phyloP scores from a whole-genome alignment of 2,888 invertebrate genomes.

The Chamaedrilus cognettii region DNA sequence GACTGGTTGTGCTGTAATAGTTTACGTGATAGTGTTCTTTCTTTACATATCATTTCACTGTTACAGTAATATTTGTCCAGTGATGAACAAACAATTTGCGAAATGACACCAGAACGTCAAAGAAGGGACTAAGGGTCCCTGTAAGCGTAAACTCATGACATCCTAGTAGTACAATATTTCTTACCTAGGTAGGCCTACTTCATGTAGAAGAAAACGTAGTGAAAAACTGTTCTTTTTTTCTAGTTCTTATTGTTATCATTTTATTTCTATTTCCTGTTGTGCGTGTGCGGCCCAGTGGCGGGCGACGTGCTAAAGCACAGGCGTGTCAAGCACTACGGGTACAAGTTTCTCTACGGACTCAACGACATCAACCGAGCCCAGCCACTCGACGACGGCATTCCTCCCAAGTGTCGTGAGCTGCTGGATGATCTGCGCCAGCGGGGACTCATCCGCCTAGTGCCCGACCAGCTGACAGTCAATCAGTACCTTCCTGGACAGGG shows the following conservation, averaged over 20 bases:
- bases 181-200: too few relatives aligned
- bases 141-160: too few relatives aligned
- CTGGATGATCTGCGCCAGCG: conserved; percentile 65
- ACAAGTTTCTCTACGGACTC: conserved; percentile 83
- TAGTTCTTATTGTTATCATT: conserved; percentile 3
- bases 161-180: too few relatives aligned
- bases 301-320: conserved; percentile 69
- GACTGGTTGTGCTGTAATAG: too few relatives aligned
- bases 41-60: too few relatives aligned
- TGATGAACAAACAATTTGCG: too few relatives aligned
- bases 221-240: neutral
- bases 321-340: conserved; percentile 87
- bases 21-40: too few relatives aligned
- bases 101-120: too few relatives aligned
- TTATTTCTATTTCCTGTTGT: conserved; percentile 17
- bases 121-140: too few relatives aligned
- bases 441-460: conserved; percentile 49
- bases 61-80: too few relatives aligned
- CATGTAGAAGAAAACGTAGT: neutral
- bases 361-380: conserved; percentile 79
- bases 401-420: conserved; percentile 70
- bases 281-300: conserved; percentile 32
- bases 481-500: conserved; percentile 62
- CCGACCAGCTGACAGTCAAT: conserved; percentile 61
- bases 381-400: conserved; percentile 71